Conservation (phyloP, 2,888 invertebrate genomes). For the Coremacera marginata region DNA sequence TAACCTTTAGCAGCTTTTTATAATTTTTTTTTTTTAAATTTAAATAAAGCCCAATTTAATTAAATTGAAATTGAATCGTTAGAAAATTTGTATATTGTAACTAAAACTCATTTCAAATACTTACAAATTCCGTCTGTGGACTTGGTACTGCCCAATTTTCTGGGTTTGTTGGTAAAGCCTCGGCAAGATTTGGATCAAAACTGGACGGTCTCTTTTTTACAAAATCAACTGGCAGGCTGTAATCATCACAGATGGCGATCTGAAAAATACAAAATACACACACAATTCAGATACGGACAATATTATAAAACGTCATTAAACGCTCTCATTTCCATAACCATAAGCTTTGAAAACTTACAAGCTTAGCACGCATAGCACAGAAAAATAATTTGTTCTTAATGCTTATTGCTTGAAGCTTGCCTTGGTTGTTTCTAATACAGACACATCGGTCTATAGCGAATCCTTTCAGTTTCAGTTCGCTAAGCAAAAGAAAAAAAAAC, state of each 20-base stretch:
- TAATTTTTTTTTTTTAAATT: no score
- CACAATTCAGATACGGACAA: not conserved
- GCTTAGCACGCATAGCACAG: slow-evolving; percentile 1
- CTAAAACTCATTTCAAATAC: slow-evolving; percentile 46
- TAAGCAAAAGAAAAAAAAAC: not conserved
- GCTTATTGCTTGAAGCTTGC: not conserved
- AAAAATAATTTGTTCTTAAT: slow-evolving; percentile 37
- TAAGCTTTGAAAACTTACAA: no score
- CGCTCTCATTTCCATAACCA: no score
- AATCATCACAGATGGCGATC: slow-evolving; percentile 89
- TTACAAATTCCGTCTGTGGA: slow-evolving; percentile 69
- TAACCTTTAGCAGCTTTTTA: no score
- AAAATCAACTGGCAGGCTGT: slow-evolving; percentile 88
- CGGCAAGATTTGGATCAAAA: slow-evolving; percentile 74
- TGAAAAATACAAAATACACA: slow-evolving; percentile 67
- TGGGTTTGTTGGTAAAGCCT: slow-evolving; percentile 71
- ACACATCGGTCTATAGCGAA: slow-evolving; percentile 6
- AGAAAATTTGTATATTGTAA: not conserved
- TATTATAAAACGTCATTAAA: not conserved
- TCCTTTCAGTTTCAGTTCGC: slow-evolving; percentile 29
- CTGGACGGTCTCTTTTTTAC: slow-evolving; percentile 79
- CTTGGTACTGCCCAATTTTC: slow-evolving; percentile 68
- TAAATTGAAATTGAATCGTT: no score
- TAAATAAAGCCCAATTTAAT: no score
- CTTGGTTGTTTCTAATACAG: not conserved